Conservation (phyloP, 2,113 vertebrate species). For the Pollimyrus isidori region DNA sequence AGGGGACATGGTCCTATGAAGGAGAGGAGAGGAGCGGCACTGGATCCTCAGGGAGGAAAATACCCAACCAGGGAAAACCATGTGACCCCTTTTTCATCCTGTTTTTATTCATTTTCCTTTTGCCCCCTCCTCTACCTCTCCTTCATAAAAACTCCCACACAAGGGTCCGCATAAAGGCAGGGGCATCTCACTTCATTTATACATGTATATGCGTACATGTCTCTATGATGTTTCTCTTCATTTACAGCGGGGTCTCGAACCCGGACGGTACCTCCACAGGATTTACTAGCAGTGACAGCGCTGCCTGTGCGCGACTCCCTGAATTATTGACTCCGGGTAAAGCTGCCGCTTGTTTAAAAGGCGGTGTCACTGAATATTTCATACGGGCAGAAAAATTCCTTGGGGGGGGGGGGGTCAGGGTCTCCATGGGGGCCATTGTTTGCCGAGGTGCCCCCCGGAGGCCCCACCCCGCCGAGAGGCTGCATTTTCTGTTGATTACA, state of each 20-base stretch:
- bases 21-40: not conserved
- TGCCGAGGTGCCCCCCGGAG: not conserved
- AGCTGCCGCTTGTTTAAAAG: slow-evolving; percentile 31
- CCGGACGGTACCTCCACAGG: not conserved
- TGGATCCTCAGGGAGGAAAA: not conserved
- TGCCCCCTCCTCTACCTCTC: not conserved
- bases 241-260: not conserved
- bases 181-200: not conserved
- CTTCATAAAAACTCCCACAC: not conserved
- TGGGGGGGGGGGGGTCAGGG: not conserved
- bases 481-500: not conserved
- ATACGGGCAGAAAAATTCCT: slow-evolving; percentile 8
- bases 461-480: not conserved
- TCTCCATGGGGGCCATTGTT: not conserved
- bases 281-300: not conserved
- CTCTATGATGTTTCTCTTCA: not conserved
- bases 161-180: not conserved
- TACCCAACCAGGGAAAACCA: not conserved
- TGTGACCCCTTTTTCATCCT: not conserved
- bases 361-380: slow-evolving; percentile 24
- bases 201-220: not conserved
- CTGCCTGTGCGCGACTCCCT: slow-evolving; percentile 4
- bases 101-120: not conserved
- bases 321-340: slow-evolving; percentile 26
- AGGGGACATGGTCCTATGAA: not conserved